Evolutionary conservation across 1,140 invertebrate species (phyloP).

Genomic region (Cheumatopsyche charites): DNA sequence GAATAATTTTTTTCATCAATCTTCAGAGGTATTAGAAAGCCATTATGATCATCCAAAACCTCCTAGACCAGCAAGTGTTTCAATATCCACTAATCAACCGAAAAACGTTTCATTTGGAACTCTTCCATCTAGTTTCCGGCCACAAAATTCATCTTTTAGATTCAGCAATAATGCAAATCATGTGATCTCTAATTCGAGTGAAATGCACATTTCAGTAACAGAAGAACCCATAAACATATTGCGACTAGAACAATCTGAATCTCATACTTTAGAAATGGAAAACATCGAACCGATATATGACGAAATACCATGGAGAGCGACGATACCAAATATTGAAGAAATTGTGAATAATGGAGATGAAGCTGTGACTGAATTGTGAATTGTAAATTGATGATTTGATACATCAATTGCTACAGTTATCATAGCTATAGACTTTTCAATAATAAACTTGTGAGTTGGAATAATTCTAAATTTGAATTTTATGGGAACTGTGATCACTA

Average conservation of each 20-base stretch:
- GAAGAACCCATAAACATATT: conserved; percentile 55
- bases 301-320: conserved; percentile 59
- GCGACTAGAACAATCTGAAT: conserved; percentile 49
- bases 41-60: conserved; percentile 57
- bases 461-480: background rate
- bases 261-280: conserved; percentile 36
- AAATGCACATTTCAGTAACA: conserved; percentile 43
- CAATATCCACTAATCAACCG: conserved; percentile 15
- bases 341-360: conserved; percentile 57
- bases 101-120: conserved; percentile 24
- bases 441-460: background rate
- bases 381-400: too few species aligned
- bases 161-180: background rate
- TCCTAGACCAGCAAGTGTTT: conserved; percentile 43
- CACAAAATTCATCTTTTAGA: background rate
- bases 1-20: conserved; percentile 31
- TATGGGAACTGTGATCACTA: background rate
- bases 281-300: conserved; percentile 57
- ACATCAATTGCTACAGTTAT: too few species aligned
- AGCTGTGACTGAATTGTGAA: conserved; percentile 61
- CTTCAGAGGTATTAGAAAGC: conserved; percentile 59
- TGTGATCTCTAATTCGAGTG: conserved; percentile 3
- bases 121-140: conserved; percentile 35
- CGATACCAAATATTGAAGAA: conserved; percentile 52
- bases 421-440: too few species aligned